A percentile compares a stretch with the other conserved stretches of the same genome.
Conservation (phyloP, 2,113 vertebrate genomes). For the Siniperca chuatsi region DNA sequence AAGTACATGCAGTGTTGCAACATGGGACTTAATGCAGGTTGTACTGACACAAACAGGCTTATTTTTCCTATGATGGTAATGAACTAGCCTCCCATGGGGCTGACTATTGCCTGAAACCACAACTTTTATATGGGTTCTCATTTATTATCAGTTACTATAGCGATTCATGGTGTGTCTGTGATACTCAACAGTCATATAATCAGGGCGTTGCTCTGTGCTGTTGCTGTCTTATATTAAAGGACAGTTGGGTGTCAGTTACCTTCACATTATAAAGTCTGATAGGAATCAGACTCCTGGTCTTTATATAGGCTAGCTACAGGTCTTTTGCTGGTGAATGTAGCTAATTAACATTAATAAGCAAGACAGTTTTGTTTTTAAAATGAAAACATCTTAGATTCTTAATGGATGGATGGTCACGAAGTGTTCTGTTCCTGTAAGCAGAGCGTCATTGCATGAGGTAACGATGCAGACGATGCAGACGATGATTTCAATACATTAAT, state of each 20-base stretch:
- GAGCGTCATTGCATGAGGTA: neutral
- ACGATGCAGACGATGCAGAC: neutral
- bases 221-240: slow-evolving; percentile 1
- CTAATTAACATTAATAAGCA: neutral
- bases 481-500: slow-evolving; percentile 38
- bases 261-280: slow-evolving; percentile 40
- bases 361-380: slow-evolving; percentile 10
- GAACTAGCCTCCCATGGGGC: slow-evolving; percentile 9
- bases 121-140: slow-evolving; percentile 6
- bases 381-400: slow-evolving; percentile 4
- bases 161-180: neutral
- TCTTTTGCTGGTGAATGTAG: neutral
- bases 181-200: slow-evolving; percentile 3
- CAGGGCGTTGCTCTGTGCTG: neutral
- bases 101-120: slow-evolving; percentile 55
- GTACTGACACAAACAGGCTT: slow-evolving; percentile 11
- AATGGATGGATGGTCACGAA: slow-evolving; percentile 4
- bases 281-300: neutral
- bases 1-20: neutral
- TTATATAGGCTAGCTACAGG: neutral
- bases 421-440: slow-evolving; percentile 1
- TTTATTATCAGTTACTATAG: slow-evolving; percentile 2
- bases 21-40: slow-evolving; percentile 24
- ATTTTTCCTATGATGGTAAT: slow-evolving; percentile 2
- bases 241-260: slow-evolving; percentile 32